Evolutionary conservation across 2,797 vertebrate genomes (phyloP).

Genomic region (Arctocebus calabarensis): DNA sequence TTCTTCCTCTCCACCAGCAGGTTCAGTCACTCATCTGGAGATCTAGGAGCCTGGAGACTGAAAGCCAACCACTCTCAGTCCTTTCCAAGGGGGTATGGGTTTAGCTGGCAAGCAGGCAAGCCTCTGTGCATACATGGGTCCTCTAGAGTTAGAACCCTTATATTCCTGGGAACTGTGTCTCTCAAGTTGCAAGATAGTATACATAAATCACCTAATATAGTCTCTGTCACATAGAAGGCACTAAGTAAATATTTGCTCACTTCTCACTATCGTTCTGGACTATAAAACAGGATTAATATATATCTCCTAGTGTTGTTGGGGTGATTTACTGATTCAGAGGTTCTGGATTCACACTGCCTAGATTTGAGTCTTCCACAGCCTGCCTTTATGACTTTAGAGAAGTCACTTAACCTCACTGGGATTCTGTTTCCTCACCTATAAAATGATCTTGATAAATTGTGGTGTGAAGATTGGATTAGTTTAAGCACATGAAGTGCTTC

Average conservation of each 20-base stretch:
- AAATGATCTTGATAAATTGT: slow-evolving; percentile 46
- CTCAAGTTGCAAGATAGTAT: slow-evolving; percentile 42
- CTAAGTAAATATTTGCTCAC: slow-evolving; percentile 27
- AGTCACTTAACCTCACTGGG: slow-evolving; percentile 34
- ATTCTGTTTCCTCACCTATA: slow-evolving; percentile 18
- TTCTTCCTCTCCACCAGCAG: neutral
- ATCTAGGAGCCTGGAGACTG: slow-evolving; percentile 26
- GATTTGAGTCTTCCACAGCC: neutral
- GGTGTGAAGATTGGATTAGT: neutral
- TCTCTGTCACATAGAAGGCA: slow-evolving; percentile 21
- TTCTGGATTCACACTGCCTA: slow-evolving; percentile 38
- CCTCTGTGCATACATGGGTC: neutral
- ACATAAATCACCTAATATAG: slow-evolving; percentile 8
- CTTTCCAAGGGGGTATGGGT: slow-evolving; percentile 17
- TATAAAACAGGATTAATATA: slow-evolving; percentile 49
- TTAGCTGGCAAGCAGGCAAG: slow-evolving; percentile 25
- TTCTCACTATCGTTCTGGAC: slow-evolving; percentile 56
- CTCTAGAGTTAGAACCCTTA: slow-evolving; percentile 41
- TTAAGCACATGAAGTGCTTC: slow-evolving; percentile 28
- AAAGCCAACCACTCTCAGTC: neutral
- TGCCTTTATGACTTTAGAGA: slow-evolving; percentile 22
- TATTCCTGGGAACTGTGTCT: slow-evolving; percentile 34
- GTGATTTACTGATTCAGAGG: slow-evolving; percentile 43
- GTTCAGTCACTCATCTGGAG: slow-evolving; percentile 47
- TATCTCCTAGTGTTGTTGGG: neutral